phyloP scores from a whole-genome alignment of 1,140 invertebrate species.

The Hylaeus volcanicus region DNA sequence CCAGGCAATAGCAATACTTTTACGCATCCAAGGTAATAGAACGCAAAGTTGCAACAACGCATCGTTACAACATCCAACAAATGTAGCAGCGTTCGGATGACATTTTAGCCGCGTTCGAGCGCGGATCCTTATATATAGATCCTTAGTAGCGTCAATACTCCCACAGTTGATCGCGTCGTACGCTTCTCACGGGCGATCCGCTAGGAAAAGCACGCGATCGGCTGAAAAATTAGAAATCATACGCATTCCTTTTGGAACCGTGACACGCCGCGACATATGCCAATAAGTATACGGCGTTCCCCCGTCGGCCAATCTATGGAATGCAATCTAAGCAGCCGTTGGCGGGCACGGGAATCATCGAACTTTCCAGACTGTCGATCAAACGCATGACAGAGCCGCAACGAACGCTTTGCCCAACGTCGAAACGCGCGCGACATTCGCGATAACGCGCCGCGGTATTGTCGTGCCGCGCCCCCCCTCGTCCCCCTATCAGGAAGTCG shows the following conservation, averaged over 20 bases:
- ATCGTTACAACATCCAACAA: neutral
- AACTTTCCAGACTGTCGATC: constrained; percentile 47
- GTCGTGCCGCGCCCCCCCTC: neutral
- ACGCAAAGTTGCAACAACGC: too few species aligned
- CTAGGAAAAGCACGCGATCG: neutral
- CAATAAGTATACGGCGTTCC: neutral
- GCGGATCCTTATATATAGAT: too few species aligned
- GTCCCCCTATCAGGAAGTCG: constrained; percentile 25
- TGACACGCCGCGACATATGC: neutral
- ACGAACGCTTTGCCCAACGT: neutral
- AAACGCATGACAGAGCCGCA: constrained; percentile 5
- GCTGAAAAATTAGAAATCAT: neutral
- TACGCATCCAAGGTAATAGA: too few species aligned
- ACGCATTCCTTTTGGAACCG: neutral
- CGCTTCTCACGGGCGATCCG: constrained; percentile 1
- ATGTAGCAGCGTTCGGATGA: neutral
- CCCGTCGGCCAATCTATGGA: neutral
- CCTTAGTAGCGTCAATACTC: neutral
- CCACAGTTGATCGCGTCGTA: neutral
- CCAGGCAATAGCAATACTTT: neutral
- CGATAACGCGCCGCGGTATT: constrained; percentile 24
- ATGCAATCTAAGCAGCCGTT: constrained; percentile 23
- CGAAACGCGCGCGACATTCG: neutral
- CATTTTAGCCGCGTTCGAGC: too few species aligned
- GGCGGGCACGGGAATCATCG: constrained; percentile 19